These are phyloP conservation scores for Saccopteryx bilineata DNA, from an alignment of 2,113 vertebrate genomes.

Conservation along the genomic window DNA sequence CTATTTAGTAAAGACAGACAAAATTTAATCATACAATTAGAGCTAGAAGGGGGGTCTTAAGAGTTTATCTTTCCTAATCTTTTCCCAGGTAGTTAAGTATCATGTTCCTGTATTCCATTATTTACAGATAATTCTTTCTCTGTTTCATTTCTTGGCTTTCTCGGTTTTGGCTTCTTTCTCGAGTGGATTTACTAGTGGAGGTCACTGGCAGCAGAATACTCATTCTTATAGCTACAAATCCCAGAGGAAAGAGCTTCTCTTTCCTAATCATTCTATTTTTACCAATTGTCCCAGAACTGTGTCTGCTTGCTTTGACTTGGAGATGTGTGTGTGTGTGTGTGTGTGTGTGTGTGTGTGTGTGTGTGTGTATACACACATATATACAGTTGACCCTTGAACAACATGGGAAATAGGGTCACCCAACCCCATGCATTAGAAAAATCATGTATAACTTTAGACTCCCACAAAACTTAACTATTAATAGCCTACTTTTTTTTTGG, in stretches of 20 bases:
- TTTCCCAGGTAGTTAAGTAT: background rate
- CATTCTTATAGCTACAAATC: background rate
- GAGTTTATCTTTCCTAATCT: background rate
- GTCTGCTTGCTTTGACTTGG: background rate
- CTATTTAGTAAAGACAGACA: background rate
- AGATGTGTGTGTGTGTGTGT: background rate
- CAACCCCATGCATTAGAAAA: background rate
- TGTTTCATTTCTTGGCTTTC: constrained; percentile 38
- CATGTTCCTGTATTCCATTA: background rate
- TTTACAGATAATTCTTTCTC: background rate
- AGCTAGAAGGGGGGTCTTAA: background rate
- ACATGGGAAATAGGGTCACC: background rate
- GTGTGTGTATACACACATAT: too few species aligned
- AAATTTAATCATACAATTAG: constrained; percentile 5
- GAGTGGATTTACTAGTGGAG: background rate
- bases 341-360: too few species aligned
- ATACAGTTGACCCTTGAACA: background rate
- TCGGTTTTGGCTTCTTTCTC: background rate
- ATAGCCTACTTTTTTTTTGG: background rate
- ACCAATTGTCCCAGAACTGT: background rate
- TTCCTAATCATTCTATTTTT: constrained; percentile 30
- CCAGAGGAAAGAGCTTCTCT: background rate
- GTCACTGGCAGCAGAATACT: background rate
- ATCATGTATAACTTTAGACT: background rate
- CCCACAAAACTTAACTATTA: background rate